Percentiles rank a stretch among this genome's conserved stretches.
Evolutionary conservation across 92 coral and sea anemone species (phyloP).

Genomic region (Isaurus tuberculatus): DNA sequence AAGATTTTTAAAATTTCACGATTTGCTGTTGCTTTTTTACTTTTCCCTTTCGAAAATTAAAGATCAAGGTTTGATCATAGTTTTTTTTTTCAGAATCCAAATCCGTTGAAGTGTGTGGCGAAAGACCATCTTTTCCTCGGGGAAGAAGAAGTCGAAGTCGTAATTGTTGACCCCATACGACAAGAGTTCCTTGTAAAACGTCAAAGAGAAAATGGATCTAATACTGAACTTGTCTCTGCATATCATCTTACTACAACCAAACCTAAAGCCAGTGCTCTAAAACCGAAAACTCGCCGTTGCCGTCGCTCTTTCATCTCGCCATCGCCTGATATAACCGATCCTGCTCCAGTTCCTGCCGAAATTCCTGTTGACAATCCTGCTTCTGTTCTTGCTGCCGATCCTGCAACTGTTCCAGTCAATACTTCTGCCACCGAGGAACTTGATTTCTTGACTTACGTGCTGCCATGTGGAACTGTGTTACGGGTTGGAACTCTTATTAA

Average conservation of each 20-base stretch:
- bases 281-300: background rate
- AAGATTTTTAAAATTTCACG: too few relatives aligned
- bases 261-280: background rate
- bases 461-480: background rate
- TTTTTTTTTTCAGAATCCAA: too few relatives aligned
- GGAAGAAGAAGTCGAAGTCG: too few relatives aligned
- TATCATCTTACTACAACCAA: background rate
- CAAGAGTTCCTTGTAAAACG: too few relatives aligned
- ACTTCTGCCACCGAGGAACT: background rate
- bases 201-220: background rate
- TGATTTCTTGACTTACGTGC: background rate
- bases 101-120: too few relatives aligned
- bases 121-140: background rate
- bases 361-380: slow-evolving; percentile 1
- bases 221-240: background rate
- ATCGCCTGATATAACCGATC: background rate
- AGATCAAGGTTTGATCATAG: too few relatives aligned
- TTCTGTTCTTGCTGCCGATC: background rate
- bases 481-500: slow-evolving; percentile 10
- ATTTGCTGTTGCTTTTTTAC: too few relatives aligned
- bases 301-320: background rate
- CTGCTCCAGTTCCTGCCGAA: background rate
- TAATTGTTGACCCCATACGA: too few relatives aligned
- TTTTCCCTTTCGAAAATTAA: too few relatives aligned
- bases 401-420: background rate